These are phyloP conservation scores for Tetrao urogallus DNA, from an alignment of 2,113 vertebrate genomes.

Conservation along the genomic window DNA sequence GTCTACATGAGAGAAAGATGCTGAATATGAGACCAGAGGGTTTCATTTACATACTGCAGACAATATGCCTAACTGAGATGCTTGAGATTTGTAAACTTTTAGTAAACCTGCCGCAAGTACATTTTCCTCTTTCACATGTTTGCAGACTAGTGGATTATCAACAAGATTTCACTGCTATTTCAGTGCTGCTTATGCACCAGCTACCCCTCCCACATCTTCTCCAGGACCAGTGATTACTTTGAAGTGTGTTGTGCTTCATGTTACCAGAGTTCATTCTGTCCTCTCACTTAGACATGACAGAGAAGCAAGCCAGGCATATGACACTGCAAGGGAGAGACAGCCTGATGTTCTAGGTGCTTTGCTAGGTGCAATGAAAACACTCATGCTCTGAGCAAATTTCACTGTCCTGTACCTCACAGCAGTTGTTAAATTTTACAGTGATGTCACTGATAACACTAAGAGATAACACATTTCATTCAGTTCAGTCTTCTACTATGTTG, in stretches of 20 bases:
- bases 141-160: not conserved
- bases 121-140: not conserved
- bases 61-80: not conserved
- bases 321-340: not conserved
- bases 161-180: not conserved
- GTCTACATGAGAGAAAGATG: too few species aligned
- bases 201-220: constrained; percentile 40
- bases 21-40: not conserved
- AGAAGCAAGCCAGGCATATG: not conserved
- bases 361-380: not conserved
- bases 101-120: not conserved
- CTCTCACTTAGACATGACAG: not conserved
- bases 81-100: not conserved
- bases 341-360: not conserved
- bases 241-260: not conserved
- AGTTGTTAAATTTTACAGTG: not conserved
- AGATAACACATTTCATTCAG: not conserved
- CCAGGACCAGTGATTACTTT: not conserved
- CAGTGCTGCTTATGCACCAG: not conserved
- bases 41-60: accelerated
- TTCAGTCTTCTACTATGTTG: not conserved
- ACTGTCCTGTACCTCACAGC: not conserved
- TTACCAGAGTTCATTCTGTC: not conserved
- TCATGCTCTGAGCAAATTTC: not conserved
- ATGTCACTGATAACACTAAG: not conserved